Conservation (phyloP, 2,888 invertebrate species). For the Bimastos eiseni region DNA sequence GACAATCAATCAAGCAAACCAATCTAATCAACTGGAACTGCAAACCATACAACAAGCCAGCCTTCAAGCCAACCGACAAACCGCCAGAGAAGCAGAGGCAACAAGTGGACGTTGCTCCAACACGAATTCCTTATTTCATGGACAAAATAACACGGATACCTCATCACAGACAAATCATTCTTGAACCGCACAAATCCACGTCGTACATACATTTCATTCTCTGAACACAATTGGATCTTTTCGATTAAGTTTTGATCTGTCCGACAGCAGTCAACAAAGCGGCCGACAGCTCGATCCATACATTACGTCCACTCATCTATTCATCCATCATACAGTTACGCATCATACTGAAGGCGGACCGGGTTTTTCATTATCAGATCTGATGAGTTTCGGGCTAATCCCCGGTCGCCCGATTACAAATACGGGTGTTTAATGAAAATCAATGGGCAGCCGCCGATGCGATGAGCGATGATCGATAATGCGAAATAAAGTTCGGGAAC, state of each 20-base stretch:
- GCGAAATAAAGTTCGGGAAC: conserved; percentile 13
- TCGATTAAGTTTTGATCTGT: neutral
- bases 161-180: neutral
- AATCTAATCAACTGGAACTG: neutral
- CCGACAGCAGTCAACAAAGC: neutral
- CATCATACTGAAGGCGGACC: neutral
- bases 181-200: neutral
- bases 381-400: conserved; percentile 13
- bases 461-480: conserved; percentile 13
- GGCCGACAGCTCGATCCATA: neutral
- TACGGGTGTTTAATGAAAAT: conserved; percentile 21
- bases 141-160: too few relatives aligned
- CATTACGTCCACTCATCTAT: neutral
- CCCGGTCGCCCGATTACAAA: conserved; percentile 14
- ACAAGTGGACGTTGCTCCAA: too few relatives aligned
- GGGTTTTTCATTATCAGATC: neutral
- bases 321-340: neutral
- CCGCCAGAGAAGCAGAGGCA: neutral
- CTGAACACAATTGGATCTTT: neutral
- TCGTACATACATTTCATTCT: neutral
- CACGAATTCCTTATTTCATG: too few relatives aligned
- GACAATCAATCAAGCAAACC: neutral
- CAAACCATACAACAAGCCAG: neutral
- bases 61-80: neutral
- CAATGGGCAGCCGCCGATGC: neutral